Conservation (phyloP, 1,140 invertebrate genomes). For the Parapsyche elsis region DNA sequence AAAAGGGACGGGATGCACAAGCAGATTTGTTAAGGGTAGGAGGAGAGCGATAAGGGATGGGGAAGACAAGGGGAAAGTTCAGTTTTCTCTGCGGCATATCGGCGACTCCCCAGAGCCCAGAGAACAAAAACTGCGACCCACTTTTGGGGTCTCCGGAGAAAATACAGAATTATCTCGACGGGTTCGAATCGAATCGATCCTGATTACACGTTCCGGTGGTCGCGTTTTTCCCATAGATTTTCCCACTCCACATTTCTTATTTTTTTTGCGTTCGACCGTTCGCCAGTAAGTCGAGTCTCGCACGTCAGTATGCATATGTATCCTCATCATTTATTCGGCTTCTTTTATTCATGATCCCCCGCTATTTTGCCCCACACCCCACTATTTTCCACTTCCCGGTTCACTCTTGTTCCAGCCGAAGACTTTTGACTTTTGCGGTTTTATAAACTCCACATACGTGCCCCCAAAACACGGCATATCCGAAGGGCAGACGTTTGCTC, state of each 20-base stretch:
- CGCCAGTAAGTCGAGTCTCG: background rate
- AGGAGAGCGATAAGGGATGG: too few relatives aligned
- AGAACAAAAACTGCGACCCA: too few relatives aligned
- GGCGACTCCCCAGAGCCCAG: too few relatives aligned
- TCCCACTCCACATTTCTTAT: too few relatives aligned
- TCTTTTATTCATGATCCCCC: conserved; percentile 16
- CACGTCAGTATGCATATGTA: conserved; percentile 12
- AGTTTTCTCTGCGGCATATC: too few relatives aligned
- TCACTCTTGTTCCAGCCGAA: background rate
- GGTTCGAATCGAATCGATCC: conserved; percentile 3
- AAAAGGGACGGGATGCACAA: too few relatives aligned
- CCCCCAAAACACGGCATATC: background rate
- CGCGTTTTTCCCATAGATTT: too few relatives aligned
- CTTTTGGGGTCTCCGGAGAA: background rate
- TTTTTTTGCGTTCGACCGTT: background rate
- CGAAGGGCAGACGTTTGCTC: too few relatives aligned
- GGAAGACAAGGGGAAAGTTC: too few relatives aligned
- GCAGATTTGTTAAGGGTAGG: too few relatives aligned
- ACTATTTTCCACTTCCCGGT: background rate
- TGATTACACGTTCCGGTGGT: background rate
- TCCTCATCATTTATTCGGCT: conserved; percentile 28
- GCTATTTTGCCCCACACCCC: too few relatives aligned
- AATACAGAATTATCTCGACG: background rate
- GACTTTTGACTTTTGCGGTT: conserved; percentile 27
- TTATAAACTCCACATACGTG: conserved; percentile 8